These are phyloP conservation scores for Malurus leucopterus DNA, from an alignment of 2,797 vertebrate genomes.

Conservation along the genomic window DNA sequence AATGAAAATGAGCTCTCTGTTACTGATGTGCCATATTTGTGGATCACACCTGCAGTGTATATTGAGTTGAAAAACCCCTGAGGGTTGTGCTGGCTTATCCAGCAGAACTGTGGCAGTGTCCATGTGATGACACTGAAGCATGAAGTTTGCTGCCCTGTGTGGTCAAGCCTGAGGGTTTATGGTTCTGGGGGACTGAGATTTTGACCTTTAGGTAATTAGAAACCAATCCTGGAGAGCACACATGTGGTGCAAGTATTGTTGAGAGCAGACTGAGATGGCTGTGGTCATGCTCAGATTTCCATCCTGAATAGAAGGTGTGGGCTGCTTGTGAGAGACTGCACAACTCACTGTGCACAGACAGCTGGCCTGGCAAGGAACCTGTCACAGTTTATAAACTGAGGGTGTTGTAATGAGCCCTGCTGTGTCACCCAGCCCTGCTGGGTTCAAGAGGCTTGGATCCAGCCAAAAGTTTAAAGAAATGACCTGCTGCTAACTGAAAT, in stretches of 20 bases:
- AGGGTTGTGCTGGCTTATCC: not conserved
- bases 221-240: not conserved
- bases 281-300: not conserved
- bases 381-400: not conserved
- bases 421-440: not conserved
- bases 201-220: not conserved
- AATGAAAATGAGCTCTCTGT: not conserved
- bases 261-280: not conserved
- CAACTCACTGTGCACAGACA: not conserved
- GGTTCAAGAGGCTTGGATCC: not conserved
- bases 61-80: not conserved
- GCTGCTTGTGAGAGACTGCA: not conserved
- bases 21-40: not conserved
- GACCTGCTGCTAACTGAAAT: not conserved
- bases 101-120: not conserved
- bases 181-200: not conserved
- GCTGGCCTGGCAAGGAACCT: not conserved
- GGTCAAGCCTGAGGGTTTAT: not conserved
- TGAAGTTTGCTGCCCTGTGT: not conserved
- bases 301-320: not conserved
- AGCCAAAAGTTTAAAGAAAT: not conserved
- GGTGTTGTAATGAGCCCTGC: not conserved
- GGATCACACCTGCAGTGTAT: not conserved
- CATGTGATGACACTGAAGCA: not conserved
- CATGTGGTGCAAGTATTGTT: not conserved